Conservation (phyloP, 2,888 invertebrate genomes). For the Hemithea aestivaria region DNA sequence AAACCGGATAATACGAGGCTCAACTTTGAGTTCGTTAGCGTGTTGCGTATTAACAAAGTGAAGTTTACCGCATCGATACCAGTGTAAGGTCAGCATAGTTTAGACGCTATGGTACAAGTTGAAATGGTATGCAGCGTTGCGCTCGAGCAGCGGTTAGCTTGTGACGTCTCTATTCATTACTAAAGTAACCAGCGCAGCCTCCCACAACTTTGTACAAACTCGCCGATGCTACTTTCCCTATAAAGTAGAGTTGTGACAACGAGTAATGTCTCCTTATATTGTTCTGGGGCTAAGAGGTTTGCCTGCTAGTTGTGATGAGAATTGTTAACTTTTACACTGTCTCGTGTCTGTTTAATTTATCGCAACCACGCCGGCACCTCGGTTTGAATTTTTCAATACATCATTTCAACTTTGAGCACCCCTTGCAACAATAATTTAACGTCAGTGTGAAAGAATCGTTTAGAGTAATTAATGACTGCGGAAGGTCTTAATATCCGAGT, state of each 20-base stretch:
- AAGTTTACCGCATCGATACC: conserved; percentile 40
- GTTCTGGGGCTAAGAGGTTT: conserved; percentile 77
- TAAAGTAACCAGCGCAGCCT: conserved; percentile 63
- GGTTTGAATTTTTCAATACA: conserved; percentile 47
- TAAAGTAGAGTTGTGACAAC: conserved; percentile 76
- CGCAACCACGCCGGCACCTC: conserved; percentile 18
- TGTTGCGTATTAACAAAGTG: conserved; percentile 33
- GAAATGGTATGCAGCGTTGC: conserved; percentile 60
- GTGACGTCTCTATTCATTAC: conserved; percentile 75
- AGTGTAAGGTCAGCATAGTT: conserved; percentile 52
- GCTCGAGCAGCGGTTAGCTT: conserved; percentile 61
- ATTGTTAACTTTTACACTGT: conserved; percentile 68
- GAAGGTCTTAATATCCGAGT: conserved; percentile 53
- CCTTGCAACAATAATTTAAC: conserved; percentile 16
- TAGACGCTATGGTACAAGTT: conserved; percentile 46
- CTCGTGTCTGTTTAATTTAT: conserved; percentile 56
- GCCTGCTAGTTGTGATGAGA: conserved; percentile 67
- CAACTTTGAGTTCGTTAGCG: conserved; percentile 27
- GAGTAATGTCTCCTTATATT: conserved; percentile 77
- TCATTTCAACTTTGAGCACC: conserved; percentile 23
- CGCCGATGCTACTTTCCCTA: conserved; percentile 68
- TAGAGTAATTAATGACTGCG: conserved; percentile 55
- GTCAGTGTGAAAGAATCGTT: conserved; percentile 39
- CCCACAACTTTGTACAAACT: conserved; percentile 70
- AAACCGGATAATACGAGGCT: conserved; percentile 30